Base-by-base conservation (phyloP, 2,888 invertebrate genomes). In the Molorchus minor region DNA sequence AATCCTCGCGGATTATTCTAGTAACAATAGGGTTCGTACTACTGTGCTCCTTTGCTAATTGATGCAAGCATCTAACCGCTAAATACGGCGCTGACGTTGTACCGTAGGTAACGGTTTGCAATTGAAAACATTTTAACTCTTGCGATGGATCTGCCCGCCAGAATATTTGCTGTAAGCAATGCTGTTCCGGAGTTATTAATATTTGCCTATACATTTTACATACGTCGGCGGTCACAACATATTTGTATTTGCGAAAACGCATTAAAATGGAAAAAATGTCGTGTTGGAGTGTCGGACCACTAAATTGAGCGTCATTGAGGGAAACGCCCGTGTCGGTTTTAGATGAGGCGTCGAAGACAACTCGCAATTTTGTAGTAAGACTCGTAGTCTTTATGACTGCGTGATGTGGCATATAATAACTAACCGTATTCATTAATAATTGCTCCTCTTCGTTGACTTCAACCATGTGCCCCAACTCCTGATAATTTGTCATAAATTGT, bases 121-220 rank as follows among this genome's bases (percentile, higher is more conserved):
- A 56, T 35, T 57, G 21, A 41, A 58, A 70, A 17, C 15, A 51
- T 20, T 43, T 10, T 16, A 70, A 33, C 8, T 35, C 15, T 7
- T 62, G 58, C 15, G 21, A 21, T 5, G 52, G 49, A 54, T 49
- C 33, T 8, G 16, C 7, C 8, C 62, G 25, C 61, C 61, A 57
- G 3, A 58, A 33, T 5, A 61, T 54, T 12, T 29, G 10, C 47
- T 59, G 65, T 33, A 51, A 21, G 2, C 19, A 30, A 20, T 20
- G 51, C n/a, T 57, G 57, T 20, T 56, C 56, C 16, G 3, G 21
- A 56, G 43, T 46, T 59, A 64, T 51, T 1, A 54, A 20, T 1
- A 67, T 46, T 43, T 61, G 61, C 8, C 65, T 35, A 51, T 59
- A 70, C 67, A 68, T 70, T 56, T 67, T 68, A n/a, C 43, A 29